A percentile compares a stretch with the other conserved stretches of the same genome.
Evolutionary conservation across 1,140 invertebrate genomes (phyloP).

Genomic region (Papilio xuthus): DNA sequence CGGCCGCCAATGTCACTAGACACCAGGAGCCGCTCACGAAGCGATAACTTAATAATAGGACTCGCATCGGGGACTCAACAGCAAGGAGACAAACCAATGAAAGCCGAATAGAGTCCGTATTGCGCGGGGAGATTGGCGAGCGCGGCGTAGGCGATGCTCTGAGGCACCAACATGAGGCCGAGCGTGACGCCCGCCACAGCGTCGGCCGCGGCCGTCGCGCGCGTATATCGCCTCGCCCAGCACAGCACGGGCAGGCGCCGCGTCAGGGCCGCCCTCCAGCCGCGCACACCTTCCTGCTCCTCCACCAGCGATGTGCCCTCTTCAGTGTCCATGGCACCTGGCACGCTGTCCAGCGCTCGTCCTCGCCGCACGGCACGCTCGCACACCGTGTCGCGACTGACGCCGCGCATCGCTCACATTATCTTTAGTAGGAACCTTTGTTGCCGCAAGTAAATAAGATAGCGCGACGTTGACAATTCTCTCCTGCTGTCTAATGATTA

Average conservation of each 20-base stretch:
- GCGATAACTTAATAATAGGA: no score
- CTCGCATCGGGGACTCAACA: neutral
- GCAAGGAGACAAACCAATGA: slow-evolving; percentile 64
- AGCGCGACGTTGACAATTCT: slow-evolving; percentile 11
- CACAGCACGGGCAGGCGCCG: slow-evolving; percentile 81
- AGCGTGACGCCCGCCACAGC: slow-evolving; percentile 89
- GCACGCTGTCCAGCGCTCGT: neutral
- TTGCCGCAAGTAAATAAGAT: slow-evolving; percentile 30
- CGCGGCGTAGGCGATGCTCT: slow-evolving; percentile 91
- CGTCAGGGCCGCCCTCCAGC: slow-evolving; percentile 47
- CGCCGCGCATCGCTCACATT: slow-evolving; percentile 9
- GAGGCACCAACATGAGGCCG: slow-evolving; percentile 91
- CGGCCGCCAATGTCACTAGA: no score
- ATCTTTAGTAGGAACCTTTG: slow-evolving; percentile 38
- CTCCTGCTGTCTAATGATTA: slow-evolving; percentile 5
- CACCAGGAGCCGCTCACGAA: no score
- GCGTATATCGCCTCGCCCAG: slow-evolving; percentile 86
- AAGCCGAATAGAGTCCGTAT: slow-evolving; percentile 83
- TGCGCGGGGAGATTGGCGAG: slow-evolving; percentile 88
- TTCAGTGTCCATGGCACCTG: slow-evolving; percentile 47
- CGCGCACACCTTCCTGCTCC: slow-evolving; percentile 26
- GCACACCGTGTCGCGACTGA: neutral
- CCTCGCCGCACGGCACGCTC: neutral
- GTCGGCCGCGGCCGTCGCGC: slow-evolving; percentile 84
- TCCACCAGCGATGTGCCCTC: slow-evolving; percentile 44